phyloP scores from a whole-genome alignment of 1,140 invertebrate species.

The Eciton burchellii region DNA sequence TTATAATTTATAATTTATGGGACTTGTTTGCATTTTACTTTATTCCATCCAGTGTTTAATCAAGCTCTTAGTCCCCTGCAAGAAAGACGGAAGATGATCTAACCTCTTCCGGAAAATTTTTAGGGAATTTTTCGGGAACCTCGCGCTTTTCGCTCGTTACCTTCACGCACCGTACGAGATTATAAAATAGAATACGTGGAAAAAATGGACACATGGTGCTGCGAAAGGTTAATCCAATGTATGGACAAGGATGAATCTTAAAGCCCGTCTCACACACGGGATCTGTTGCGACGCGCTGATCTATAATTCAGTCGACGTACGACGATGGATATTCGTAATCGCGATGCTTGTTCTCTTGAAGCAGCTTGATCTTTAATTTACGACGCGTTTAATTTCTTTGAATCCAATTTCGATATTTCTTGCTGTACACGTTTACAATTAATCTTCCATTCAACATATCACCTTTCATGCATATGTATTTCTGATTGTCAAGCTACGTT shows the following conservation, averaged over 20 bases:
- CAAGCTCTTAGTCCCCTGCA: too few relatives aligned
- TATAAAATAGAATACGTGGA: constrained; percentile 17
- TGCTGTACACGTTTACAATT: not conserved
- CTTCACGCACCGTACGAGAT: not conserved
- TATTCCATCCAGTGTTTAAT: too few relatives aligned
- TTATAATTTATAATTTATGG: too few relatives aligned
- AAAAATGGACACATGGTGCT: not conserved
- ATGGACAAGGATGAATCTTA: constrained; percentile 15
- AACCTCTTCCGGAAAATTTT: not conserved
- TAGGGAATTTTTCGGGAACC: not conserved
- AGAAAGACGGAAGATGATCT: not conserved
- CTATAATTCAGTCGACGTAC: not conserved
- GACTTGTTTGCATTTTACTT: too few relatives aligned
- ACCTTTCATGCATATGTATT: not conserved
- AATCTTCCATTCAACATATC: not conserved
- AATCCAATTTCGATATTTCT: not conserved
- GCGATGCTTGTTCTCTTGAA: too few relatives aligned
- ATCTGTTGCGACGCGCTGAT: not conserved
- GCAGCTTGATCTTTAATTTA: too few relatives aligned
- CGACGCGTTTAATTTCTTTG: not conserved
- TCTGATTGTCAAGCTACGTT: not conserved
- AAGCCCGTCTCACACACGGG: not conserved
- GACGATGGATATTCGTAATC: too few relatives aligned
- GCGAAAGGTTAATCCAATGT: constrained; percentile 24
- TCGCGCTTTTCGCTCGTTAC: not conserved